Conservation (phyloP, 2,113 vertebrate species). For the Apteryx owenii region DNA sequence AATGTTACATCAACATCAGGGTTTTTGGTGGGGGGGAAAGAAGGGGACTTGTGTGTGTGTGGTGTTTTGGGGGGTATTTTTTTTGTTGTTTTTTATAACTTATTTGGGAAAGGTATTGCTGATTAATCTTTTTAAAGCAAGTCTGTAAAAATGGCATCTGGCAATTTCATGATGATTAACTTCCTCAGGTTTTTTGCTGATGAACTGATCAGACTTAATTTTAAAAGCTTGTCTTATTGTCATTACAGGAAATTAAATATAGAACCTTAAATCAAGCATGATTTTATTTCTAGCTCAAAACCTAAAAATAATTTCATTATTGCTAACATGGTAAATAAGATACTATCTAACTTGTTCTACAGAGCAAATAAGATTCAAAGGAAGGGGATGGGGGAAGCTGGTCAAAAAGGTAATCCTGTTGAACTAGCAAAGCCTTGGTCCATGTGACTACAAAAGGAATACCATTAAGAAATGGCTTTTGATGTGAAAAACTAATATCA, state of each 20-base stretch:
- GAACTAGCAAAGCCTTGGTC: neutral
- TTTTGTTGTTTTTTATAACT: neutral
- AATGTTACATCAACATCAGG: neutral
- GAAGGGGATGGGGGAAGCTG: neutral
- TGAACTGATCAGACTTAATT: conserved; percentile 3
- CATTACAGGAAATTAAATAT: neutral
- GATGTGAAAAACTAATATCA: neutral
- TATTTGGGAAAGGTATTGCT: neutral
- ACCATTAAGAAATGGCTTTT: neutral
- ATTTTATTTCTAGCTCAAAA: conserved; percentile 4
- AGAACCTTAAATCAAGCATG: neutral
- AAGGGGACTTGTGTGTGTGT: neutral
- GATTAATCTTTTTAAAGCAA: neutral
- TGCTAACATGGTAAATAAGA: neutral
- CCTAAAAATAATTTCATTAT: neutral
- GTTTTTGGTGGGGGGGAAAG: neutral
- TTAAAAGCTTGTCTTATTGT: neutral
- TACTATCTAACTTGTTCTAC: neutral
- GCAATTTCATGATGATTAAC: neutral
- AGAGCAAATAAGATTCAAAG: neutral
- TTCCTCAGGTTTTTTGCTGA: neutral
- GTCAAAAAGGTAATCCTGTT: neutral
- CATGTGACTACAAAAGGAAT: neutral
- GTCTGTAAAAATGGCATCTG: neutral
- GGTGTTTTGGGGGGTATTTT: too few relatives aligned